Conservation (phyloP, 2,113 vertebrate species). For the Paralichthys olivaceus region DNA sequence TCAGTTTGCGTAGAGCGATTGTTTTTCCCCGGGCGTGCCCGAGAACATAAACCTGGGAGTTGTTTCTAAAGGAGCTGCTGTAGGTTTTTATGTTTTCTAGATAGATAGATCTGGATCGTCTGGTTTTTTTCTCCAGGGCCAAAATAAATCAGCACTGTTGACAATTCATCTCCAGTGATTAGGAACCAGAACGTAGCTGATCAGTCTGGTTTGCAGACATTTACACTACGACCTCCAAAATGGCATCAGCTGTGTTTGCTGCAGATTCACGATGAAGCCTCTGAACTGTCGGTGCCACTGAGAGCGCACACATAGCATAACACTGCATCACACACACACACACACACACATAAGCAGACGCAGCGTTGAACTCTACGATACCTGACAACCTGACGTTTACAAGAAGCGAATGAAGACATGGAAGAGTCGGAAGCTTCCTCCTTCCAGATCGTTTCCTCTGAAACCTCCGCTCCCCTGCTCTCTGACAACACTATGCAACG, state of each 20-base stretch:
- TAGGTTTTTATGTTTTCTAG: not conserved
- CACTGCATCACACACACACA: not conserved
- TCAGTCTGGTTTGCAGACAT: no score
- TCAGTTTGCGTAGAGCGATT: not conserved
- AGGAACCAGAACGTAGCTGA: no score
- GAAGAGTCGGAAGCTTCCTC: not conserved
- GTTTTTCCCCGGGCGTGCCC: no score
- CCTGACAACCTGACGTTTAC: constrained; percentile 36
- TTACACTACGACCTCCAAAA: constrained; percentile 12
- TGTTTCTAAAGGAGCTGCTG: not conserved
- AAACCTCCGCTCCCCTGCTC: not conserved
- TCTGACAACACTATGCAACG: constrained; percentile 64
- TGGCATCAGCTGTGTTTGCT: constrained; percentile 8
- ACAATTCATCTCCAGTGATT: not conserved
- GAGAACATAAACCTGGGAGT: no score
- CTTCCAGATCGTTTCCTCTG: no score
- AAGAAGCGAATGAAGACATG: not conserved
- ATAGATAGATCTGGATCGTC: no score
- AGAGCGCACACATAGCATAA: not conserved
- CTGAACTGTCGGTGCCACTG: no score
- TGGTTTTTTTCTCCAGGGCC: no score
- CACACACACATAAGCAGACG: constrained; percentile 5
- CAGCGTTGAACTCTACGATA: constrained; percentile 10
- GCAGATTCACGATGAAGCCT: no score
- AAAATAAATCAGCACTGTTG: no score